phyloP scores from a whole-genome alignment of 2,888 invertebrate species.

The Pedicia rivosa region DNA sequence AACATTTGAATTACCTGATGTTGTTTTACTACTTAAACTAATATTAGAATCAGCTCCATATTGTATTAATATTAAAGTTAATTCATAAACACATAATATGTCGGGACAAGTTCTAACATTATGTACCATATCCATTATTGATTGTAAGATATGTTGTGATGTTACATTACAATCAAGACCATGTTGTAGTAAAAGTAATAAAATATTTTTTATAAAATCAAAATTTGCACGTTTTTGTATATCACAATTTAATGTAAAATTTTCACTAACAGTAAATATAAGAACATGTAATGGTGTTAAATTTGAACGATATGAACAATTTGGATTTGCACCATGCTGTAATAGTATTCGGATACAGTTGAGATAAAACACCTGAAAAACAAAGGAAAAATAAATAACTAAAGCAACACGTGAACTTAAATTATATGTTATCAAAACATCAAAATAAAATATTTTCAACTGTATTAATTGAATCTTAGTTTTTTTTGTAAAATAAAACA shows the following conservation, averaged over 20 bases:
- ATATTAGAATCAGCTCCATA: conserved; percentile 60
- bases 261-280: conserved; percentile 53
- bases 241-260: conserved; percentile 49
- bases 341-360: conserved; percentile 52
- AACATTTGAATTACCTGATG: conserved; percentile 25
- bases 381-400: conserved; percentile 13
- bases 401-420: no score
- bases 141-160: conserved; percentile 53
- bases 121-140: conserved; percentile 51
- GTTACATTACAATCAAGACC: conserved; percentile 50
- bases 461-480: no score
- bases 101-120: conserved; percentile 48
- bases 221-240: conserved; percentile 49
- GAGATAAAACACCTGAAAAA: conserved; percentile 46
- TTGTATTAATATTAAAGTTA: conserved; percentile 52
- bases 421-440: no score
- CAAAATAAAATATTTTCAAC: no score
- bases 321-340: conserved; percentile 55
- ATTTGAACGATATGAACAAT: conserved; percentile 51
- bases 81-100: conserved; percentile 50
- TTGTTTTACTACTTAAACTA: conserved; percentile 32
- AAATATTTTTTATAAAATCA: conserved; percentile 51
- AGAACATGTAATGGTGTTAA: conserved; percentile 52
- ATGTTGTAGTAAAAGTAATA: conserved; percentile 45
- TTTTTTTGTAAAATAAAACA: no score